Conservation (phyloP, 2,797 vertebrate genomes). For the Takifugu rubripes region DNA sequence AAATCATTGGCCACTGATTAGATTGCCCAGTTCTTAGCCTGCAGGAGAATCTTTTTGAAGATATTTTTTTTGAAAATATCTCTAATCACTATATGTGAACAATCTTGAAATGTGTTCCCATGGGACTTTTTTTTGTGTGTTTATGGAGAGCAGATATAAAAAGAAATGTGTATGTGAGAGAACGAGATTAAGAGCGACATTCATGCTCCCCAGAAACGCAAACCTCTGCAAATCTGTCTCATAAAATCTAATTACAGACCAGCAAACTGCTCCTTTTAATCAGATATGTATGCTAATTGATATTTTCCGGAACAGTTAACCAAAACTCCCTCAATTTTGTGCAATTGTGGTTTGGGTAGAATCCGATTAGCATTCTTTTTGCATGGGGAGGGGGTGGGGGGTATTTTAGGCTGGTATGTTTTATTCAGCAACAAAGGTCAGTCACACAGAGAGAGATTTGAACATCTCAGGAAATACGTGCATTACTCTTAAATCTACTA, state of each 20-base stretch:
- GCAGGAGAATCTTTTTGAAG: too few species aligned
- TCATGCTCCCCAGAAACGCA: too few species aligned
- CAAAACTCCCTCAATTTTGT: slow-evolving; percentile 30
- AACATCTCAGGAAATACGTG: neutral
- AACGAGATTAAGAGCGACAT: too few species aligned
- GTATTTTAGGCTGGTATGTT: neutral
- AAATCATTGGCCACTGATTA: slow-evolving; percentile 7
- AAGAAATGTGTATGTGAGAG: too few species aligned
- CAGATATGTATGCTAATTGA: slow-evolving; percentile 30
- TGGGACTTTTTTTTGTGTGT: too few species aligned
- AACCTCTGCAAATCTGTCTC: slow-evolving; percentile 29
- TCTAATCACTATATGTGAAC: neutral
- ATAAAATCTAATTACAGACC: slow-evolving; percentile 37
- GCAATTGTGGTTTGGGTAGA: slow-evolving; percentile 12
- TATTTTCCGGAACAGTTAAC: slow-evolving; percentile 38
- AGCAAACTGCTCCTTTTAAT: slow-evolving; percentile 25
- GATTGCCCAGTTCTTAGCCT: too few species aligned
- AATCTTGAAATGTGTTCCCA: too few species aligned
- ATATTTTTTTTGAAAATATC: neutral
- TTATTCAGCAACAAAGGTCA: slow-evolving; percentile 23
- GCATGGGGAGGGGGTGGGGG: too few species aligned
- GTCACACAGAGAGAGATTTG: neutral
- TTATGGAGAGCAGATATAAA: too few species aligned
- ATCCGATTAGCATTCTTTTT: slow-evolving; percentile 28
- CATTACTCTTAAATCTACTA: neutral